Conservation (phyloP, 37 sponge, comb jelly and placozoan genomes). For the Diacarnus erythraeanus region DNA sequence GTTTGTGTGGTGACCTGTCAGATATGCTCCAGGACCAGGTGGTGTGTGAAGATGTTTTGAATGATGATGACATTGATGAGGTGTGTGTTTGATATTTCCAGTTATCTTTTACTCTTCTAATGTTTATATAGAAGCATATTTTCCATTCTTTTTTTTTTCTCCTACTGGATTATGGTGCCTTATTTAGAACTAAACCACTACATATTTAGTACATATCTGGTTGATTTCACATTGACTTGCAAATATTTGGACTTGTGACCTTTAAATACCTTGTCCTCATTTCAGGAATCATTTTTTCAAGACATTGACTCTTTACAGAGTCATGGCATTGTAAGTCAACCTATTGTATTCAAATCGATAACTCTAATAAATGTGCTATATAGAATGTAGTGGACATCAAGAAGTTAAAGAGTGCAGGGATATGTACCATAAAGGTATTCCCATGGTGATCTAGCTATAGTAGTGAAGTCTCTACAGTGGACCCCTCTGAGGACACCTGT, state of each 20-base stretch:
- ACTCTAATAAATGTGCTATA: not conserved
- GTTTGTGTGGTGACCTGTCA: not conserved
- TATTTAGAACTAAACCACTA: too few species aligned
- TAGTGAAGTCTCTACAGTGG: too few species aligned
- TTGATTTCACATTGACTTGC: too few species aligned
- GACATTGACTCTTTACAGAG: slow-evolving; percentile 92
- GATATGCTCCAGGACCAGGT: slow-evolving; percentile 58
- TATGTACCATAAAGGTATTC: slow-evolving; percentile 91
- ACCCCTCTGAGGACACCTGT: too few species aligned
- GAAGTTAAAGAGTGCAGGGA: slow-evolving; percentile 94
- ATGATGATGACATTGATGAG: slow-evolving; percentile 49
- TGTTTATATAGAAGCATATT: too few species aligned
- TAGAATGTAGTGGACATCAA: slow-evolving; percentile 98
- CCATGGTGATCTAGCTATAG: not conserved
- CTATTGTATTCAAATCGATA: not conserved
- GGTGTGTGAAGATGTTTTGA: slow-evolving; percentile 41
- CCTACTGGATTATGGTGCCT: too few species aligned
- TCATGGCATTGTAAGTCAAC: slow-evolving; percentile 88
- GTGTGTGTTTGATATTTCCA: too few species aligned
- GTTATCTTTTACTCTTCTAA: too few species aligned
- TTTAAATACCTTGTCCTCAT: not conserved
- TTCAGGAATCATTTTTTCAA: slow-evolving; percentile 85
- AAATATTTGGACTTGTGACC: too few species aligned
- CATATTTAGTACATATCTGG: too few species aligned
- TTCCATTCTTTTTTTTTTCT: too few species aligned